Evolutionary conservation across 2,113 vertebrate genomes (phyloP).

Genomic region (Cygnus buccinator): DNA sequence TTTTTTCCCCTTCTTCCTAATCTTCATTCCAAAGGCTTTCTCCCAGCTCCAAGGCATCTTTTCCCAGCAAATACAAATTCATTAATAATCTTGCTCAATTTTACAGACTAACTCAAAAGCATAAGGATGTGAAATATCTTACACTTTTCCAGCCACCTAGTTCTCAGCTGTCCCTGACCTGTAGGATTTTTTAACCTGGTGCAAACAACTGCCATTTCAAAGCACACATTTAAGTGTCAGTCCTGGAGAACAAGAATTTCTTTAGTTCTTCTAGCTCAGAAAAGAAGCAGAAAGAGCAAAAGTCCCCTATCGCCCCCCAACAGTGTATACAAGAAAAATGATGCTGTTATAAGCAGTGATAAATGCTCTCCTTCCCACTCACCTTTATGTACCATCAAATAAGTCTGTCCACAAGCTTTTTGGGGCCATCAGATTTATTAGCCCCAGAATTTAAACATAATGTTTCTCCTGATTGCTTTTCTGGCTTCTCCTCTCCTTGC

Average conservation of each 20-base stretch:
- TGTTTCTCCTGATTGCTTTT: background rate
- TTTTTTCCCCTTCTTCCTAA: background rate
- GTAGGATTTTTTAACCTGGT: background rate
- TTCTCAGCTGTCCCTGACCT: background rate
- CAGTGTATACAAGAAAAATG: rapidly evolving
- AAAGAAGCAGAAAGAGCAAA: background rate
- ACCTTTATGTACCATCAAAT: background rate
- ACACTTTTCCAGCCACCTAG: background rate
- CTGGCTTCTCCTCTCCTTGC: background rate
- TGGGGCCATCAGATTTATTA: background rate
- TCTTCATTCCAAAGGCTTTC: background rate
- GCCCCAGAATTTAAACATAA: background rate
- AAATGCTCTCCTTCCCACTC: background rate
- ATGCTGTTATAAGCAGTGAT: background rate
- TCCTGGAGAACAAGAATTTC: background rate
- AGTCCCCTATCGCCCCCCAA: background rate
- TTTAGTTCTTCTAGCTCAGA: background rate
- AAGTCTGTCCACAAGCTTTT: background rate
- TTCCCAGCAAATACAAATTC: background rate
- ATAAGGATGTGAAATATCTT: background rate
- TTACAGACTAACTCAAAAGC: background rate
- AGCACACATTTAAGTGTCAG: rapidly evolving
- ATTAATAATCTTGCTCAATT: background rate
- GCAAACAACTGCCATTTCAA: background rate
- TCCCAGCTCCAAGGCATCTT: background rate